Conservation (phyloP, 2,888 invertebrate species). For the Torymus tubicola region DNA sequence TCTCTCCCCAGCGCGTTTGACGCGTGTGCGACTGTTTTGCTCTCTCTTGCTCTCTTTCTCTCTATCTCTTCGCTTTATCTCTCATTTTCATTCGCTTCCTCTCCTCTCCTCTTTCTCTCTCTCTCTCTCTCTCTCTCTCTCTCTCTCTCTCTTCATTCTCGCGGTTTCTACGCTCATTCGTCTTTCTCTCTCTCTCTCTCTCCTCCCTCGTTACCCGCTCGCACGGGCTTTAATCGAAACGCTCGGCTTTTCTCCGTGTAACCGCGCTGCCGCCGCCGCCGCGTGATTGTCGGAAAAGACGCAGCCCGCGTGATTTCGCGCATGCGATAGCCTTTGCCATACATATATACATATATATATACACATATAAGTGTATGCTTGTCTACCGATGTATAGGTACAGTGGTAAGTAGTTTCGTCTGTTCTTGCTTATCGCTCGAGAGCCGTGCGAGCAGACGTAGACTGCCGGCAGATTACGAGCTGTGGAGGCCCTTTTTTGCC, state of each 20-base stretch:
- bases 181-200: background rate
- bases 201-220: background rate
- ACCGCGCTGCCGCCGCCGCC: background rate
- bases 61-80: background rate
- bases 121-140: background rate
- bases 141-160: background rate
- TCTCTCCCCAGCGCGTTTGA: background rate
- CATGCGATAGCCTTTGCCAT: background rate
- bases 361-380: too few species aligned
- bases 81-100: background rate
- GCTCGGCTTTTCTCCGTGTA: background rate
- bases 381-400: too few species aligned
- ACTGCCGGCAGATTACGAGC: too few species aligned
- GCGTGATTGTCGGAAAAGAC: background rate
- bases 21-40: background rate
- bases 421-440: constrained; percentile 19
- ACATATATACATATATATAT: background rate
- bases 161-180: background rate
- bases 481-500: too few species aligned
- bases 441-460: too few species aligned
- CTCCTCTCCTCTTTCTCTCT: background rate
- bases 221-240: constrained; percentile 1
- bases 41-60: background rate
- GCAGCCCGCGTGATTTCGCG: constrained; percentile 7
- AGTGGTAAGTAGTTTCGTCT: constrained; percentile 15